A percentile compares a stretch with the other conserved stretches of the same genome.
These are phyloP conservation scores for Alosa sapidissima DNA, from an alignment of 2,797 vertebrate genomes.

Conservation along the genomic window DNA sequence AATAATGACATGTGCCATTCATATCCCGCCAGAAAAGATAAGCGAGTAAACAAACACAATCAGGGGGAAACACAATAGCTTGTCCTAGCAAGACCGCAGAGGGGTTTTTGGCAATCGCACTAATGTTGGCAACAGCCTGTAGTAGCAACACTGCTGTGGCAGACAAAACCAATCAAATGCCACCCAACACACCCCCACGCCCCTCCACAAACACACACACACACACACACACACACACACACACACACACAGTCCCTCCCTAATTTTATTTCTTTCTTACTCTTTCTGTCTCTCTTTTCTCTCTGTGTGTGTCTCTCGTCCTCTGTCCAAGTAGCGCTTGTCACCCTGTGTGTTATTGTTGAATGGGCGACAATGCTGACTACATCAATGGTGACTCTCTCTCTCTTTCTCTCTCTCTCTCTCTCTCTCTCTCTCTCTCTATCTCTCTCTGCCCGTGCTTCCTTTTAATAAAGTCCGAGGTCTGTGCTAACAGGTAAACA, in stretches of 20 bases:
- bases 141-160: neutral
- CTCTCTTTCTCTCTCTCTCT: too few species aligned
- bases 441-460: neutral
- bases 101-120: neutral
- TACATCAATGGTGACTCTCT: neutral
- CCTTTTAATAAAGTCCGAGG: constrained; percentile 26
- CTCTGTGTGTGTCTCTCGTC: neutral
- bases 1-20: constrained; percentile 39
- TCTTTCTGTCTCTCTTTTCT: neutral
- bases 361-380: neutral
- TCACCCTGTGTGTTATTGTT: neutral
- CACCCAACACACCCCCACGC: neutral
- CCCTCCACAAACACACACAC: neutral
- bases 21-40: constrained; percentile 40
- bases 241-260: neutral
- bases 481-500: constrained; percentile 39
- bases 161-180: neutral
- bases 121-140: neutral
- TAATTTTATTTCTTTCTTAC: neutral
- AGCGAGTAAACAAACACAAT: constrained; percentile 60
- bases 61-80: constrained; percentile 60
- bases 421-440: too few species aligned
- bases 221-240: neutral
- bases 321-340: neutral
- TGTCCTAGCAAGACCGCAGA: constrained; percentile 32